Evolutionary conservation across 1,140 invertebrate genomes (phyloP), one percentile per base, ranked within the genome.

Genomic region (Philopotamus ludificatus): DNA sequence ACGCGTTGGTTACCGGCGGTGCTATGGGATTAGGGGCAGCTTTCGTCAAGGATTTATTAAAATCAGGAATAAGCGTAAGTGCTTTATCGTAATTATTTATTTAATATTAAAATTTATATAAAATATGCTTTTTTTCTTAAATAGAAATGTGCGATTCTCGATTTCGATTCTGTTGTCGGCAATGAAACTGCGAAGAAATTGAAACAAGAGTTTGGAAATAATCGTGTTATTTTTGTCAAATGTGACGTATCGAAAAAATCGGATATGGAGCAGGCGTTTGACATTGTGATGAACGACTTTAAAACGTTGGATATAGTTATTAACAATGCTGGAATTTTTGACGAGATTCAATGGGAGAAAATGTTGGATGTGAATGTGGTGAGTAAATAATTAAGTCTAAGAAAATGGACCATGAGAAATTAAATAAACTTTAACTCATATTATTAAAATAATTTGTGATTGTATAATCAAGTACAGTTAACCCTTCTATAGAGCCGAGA

Each of bases 221-320:
- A 66, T 39, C 73, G 71, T 50, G 70, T 71, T 4, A 62, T 73
- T 39, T 74, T 76, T 62, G 42, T 80, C 1, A 78, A 83, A 72
- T 90, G 88, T 73, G 89, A 92, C 74, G 76, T 92, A 1, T 78
- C 80, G 0, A 81, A 86, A 25, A 81, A 86, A 57, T 74, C 76
- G 0, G 83, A 89, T n/a, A 83, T 91, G 12, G 72, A 80, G 15
- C 73, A 75, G 4, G 83, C 87, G 54, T 90, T 89, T 72, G 75
- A 81, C 41, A 82, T 79, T 75, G 81, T 86, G 1, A 75, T 83
- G 4, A 65, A 72, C 1, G 73, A 83, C 4, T 75, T 85, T 55
- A 84, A 85, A 9, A 81, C 83, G 3, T 75, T 88, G 1, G 84
- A 89, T 70, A 80, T 89, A 4, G 79, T 87, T 15, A 76, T 90